phyloP scores from a whole-genome alignment of 2,888 invertebrate genomes.

The Sarcophaga variegata region DNA sequence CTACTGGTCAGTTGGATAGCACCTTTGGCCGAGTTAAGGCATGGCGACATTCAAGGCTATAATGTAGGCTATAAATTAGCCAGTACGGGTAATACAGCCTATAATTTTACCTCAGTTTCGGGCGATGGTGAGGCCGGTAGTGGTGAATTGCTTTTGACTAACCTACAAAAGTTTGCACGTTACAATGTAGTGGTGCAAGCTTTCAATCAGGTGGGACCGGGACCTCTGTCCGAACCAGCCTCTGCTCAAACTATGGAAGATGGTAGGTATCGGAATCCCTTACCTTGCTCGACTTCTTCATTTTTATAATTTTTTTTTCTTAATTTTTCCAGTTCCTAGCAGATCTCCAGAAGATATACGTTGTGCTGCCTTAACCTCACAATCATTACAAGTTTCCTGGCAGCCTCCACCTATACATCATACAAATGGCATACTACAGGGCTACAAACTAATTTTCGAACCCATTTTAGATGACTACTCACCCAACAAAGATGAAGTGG shows the following conservation, averaged over 20 bases:
- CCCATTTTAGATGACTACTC: conserved; percentile 84
- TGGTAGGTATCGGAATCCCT: conserved; percentile 82
- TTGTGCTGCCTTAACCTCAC: conserved; percentile 88
- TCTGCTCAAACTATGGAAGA: conserved; percentile 89
- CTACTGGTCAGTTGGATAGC: conserved; percentile 89
- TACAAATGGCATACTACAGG: conserved; percentile 89
- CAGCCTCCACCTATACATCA: conserved; percentile 88
- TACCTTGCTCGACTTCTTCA: neutral
- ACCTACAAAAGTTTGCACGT: conserved; percentile 86
- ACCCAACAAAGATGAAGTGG: conserved; percentile 83
- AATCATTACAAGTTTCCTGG: conserved; percentile 91
- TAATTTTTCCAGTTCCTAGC: conserved; percentile 86
- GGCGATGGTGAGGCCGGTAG: conserved; percentile 87
- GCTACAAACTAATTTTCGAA: conserved; percentile 88
- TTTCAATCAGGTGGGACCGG: conserved; percentile 89
- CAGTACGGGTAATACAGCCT: conserved; percentile 83
- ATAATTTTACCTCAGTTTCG: conserved; percentile 87
- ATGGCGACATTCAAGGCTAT: conserved; percentile 90
- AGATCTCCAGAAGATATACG: conserved; percentile 90
- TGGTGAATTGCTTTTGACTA: conserved; percentile 85
- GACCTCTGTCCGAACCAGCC: conserved; percentile 87
- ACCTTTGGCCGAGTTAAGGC: conserved; percentile 86
- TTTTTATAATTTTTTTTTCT: too few relatives aligned
- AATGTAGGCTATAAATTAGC: conserved; percentile 84
- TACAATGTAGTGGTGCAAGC: conserved; percentile 88